Conservation (phyloP, 2,888 invertebrate genomes). For the Agapetus fuscipes region DNA sequence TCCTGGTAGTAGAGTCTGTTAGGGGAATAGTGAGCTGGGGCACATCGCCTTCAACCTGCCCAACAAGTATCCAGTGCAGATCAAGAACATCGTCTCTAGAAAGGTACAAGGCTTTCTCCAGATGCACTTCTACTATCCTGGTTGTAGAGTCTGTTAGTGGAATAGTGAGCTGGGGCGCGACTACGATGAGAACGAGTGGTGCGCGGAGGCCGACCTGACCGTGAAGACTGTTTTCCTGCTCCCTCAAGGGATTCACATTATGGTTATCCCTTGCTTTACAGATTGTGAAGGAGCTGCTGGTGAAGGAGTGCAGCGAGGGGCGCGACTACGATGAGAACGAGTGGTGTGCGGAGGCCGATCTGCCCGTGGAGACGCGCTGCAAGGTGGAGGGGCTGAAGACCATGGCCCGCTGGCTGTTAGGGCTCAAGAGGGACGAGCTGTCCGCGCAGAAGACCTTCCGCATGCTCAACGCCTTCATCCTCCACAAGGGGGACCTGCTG, state of each 20-base stretch:
- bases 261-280: too few relatives aligned
- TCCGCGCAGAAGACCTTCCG: conserved; percentile 91
- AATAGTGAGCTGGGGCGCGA: conserved; percentile 52
- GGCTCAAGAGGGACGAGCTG: conserved; percentile 76
- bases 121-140: too few relatives aligned
- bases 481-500: conserved; percentile 82
- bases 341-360: conserved; percentile 80
- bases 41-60: conserved; percentile 92
- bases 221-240: too few relatives aligned
- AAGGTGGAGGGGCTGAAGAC: conserved; percentile 93
- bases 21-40: too few relatives aligned
- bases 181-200: conserved; percentile 61
- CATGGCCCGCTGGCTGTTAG: conserved; percentile 93
- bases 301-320: conserved; percentile 61
- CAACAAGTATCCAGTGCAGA: not conserved
- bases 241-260: too few relatives aligned
- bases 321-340: conserved; percentile 45
- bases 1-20: too few relatives aligned
- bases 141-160: conserved; percentile 88
- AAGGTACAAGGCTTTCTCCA: too few relatives aligned
- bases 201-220: conserved; percentile 75
- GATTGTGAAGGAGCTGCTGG: conserved; percentile 91
- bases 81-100: conserved; percentile 70
- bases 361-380: conserved; percentile 85
- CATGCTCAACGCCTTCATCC: conserved; percentile 88